Conservation (phyloP, 1,140 invertebrate genomes). For the Papilio aristodemus region DNA sequence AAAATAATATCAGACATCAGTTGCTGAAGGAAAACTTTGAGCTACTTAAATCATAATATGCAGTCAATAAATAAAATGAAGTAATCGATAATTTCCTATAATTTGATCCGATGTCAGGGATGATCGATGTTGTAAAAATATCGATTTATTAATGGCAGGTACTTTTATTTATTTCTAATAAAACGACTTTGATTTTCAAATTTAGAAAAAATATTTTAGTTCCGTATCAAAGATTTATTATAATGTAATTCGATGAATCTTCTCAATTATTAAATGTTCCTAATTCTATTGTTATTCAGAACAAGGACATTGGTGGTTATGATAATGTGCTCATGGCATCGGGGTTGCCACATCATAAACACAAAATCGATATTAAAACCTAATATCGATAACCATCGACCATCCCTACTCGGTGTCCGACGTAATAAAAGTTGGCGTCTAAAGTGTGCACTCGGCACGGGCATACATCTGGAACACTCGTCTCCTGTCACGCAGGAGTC, state of each 20-base stretch:
- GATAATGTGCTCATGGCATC: background rate
- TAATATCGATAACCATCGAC: background rate
- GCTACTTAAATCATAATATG: slow-evolving; percentile 34
- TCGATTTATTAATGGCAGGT: too few relatives aligned
- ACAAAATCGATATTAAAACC: background rate
- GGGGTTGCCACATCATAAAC: background rate
- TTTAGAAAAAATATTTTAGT: background rate
- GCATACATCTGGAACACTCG: background rate
- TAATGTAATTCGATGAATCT: background rate
- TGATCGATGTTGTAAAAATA: background rate
- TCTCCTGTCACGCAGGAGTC: slow-evolving; percentile 66
- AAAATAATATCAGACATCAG: slow-evolving; percentile 31
- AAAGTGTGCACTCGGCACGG: background rate
- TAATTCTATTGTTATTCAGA: background rate
- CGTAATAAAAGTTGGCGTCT: slow-evolving; percentile 1
- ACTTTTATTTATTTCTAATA: too few relatives aligned
- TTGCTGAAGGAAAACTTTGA: slow-evolving; percentile 29
- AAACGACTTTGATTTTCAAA: too few relatives aligned
- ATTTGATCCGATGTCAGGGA: background rate
- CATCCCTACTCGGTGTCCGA: slow-evolving; percentile 9
- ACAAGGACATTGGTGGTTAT: too few relatives aligned
- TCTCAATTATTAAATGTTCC: background rate
- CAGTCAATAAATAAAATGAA: slow-evolving; percentile 36
- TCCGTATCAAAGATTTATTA: background rate
- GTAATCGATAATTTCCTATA: background rate